Base-by-base conservation (phyloP, 2,797 vertebrate genomes). In the Naso thynnoides region DNA sequence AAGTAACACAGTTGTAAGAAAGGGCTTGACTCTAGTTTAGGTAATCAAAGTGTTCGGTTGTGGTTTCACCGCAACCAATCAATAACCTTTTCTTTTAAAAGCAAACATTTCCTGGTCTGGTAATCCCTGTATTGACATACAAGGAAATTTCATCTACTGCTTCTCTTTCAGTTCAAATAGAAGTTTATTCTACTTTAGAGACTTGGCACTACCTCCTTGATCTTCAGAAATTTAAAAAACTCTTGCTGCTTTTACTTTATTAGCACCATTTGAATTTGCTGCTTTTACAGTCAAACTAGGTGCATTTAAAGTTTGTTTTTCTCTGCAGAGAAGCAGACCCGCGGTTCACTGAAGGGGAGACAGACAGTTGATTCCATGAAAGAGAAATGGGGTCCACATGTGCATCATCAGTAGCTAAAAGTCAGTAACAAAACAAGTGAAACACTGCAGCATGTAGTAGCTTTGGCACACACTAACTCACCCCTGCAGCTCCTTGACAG, bases 401-500 rank as follows among this genome's bases (percentile, higher is more conserved):
- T 24, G 27, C 45, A 26, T 13, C 15, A 33, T 65, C 10, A 31
- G 13, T 15, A 14, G 41, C 18, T 7, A 57, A 56, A 59, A 49
- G 0, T 11, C 27, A 4, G 5, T 2, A 9, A 6, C 52, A 52
- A 39, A 41, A 48, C n/a, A 61, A 44, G 16, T n/a, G 57, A 68
- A 58, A 50, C 64, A 33, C 8, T 11, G 2, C 15, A 19, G 27
- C 16, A 26, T 24, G 41, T 13, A 2, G 19, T 23, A 36, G 9
- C 1, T 39, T 38, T 16, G 33, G 19, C 3, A 6, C 16, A 16
- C 6, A 52, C 15, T 31, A 48, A 95, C 97, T 95, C 89, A 99
- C 98, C 97, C 97, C 87, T 99, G 98, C 56, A 99, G 95, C 73
- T 99, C 98, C 89, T 99, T 99, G 79, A 99, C 93, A 62, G 93